Conservation (phyloP, 2,888 invertebrate genomes). For the Volucella zonaria region DNA sequence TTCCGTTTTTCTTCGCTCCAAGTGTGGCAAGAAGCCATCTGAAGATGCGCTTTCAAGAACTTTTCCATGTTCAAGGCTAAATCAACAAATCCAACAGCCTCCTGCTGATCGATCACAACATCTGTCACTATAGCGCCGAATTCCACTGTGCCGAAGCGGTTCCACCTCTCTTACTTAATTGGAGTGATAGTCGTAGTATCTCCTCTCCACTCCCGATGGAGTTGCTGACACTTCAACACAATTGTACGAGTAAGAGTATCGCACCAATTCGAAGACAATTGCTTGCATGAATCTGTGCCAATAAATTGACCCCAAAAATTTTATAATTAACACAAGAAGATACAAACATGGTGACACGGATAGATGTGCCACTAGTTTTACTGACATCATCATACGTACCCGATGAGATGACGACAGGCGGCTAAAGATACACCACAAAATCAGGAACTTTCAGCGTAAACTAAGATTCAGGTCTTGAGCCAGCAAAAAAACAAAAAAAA, state of each 20-base stretch:
- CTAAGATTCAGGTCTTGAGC: conserved; percentile 42
- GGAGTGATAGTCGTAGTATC: conserved; percentile 20
- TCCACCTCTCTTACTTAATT: conserved; percentile 20
- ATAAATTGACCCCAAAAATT: conserved; percentile 62
- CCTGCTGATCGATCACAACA: conserved; percentile 17
- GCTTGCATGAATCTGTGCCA: conserved; percentile 24
- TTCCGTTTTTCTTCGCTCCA: conserved; percentile 4
- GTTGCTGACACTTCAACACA: conserved; percentile 4
- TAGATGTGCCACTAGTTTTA: too few species aligned
- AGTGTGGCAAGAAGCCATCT: background rate
- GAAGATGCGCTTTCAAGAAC: background rate
- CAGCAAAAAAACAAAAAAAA: background rate
- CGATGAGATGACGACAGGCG: background rate
- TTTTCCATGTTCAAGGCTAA: background rate
- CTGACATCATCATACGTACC: too few species aligned
- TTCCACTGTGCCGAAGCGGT: conserved; percentile 11
- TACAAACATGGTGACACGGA: background rate
- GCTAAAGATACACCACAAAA: background rate
- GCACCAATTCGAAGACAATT: conserved; percentile 48
- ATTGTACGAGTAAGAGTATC: conserved; percentile 33
- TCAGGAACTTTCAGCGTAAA: conserved; percentile 33
- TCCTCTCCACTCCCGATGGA: background rate
- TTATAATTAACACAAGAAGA: conserved; percentile 42
- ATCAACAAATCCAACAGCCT: conserved; percentile 4
- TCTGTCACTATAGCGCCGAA: conserved; percentile 47